phyloP scores from a whole-genome alignment of 2,113 vertebrate species.

The Lycocorax pyrrhopterus region DNA sequence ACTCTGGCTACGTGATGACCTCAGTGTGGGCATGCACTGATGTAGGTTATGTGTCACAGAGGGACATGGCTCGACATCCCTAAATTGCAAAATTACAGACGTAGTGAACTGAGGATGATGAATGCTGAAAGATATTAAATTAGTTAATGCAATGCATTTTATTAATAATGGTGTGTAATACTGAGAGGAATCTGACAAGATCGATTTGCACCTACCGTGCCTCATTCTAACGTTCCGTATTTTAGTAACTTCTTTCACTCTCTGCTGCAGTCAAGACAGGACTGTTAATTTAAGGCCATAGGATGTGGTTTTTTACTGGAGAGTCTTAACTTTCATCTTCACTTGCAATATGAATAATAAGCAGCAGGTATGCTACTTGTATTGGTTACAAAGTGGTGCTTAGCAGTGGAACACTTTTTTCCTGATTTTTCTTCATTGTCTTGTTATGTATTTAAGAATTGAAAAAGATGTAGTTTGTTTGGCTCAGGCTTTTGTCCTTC shows the following conservation, averaged over 20 bases:
- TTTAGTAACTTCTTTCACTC: not conserved
- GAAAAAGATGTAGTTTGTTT: not conserved
- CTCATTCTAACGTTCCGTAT: not conserved
- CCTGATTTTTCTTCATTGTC: slow-evolving; percentile 1
- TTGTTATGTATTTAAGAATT: not conserved
- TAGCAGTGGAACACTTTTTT: not conserved
- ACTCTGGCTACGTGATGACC: slow-evolving; percentile 76
- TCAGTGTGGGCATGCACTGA: slow-evolving; percentile 32
- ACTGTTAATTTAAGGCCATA: not conserved
- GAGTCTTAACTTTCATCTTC: not conserved
- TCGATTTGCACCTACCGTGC: not conserved
- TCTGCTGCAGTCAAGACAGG: not conserved
- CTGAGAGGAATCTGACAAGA: not conserved
- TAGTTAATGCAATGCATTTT: slow-evolving; percentile 7
- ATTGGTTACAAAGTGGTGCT: not conserved
- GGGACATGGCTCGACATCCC: not conserved
- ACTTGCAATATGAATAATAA: not conserved
- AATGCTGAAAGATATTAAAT: not conserved
- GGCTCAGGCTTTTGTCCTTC: not conserved
- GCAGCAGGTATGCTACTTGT: not conserved
- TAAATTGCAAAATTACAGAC: not conserved
- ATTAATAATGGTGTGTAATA: not conserved
- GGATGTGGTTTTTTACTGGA: not conserved
- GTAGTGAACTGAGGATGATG: not conserved
- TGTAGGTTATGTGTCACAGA: not conserved